Conservation (phyloP, 2,797 vertebrate species). For the Acipenser ruthenus region DNA sequence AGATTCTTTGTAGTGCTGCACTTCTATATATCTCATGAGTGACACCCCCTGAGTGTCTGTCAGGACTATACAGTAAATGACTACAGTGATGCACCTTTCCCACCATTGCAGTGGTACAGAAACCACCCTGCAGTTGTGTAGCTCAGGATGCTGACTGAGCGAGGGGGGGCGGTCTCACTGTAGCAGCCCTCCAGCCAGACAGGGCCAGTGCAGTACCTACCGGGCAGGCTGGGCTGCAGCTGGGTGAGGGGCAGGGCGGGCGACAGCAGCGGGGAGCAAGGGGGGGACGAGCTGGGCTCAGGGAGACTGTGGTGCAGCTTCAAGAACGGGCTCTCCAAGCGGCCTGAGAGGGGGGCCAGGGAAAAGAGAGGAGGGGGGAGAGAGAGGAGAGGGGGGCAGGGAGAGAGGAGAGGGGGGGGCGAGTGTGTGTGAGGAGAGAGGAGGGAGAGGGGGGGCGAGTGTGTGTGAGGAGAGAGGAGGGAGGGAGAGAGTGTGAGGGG, state of each 20-base stretch:
- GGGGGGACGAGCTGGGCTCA: constrained; percentile 70
- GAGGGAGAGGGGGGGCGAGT: constrained; percentile 7
- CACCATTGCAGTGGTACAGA: background rate
- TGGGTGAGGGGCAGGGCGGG: constrained; percentile 71
- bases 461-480: constrained; percentile 21
- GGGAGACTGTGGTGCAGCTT: constrained; percentile 85
- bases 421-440: constrained; percentile 13
- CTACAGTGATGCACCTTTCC: background rate
- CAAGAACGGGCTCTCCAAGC: constrained; percentile 95
- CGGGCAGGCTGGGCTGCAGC: constrained; percentile 81
- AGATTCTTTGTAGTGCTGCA: no score
- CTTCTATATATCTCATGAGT: no score
- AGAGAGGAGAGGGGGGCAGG: constrained; percentile 10
- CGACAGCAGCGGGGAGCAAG: constrained; percentile 64
- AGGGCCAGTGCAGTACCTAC: constrained; percentile 72
- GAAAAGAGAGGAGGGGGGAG: constrained; percentile 18
- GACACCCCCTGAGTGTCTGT: no score
- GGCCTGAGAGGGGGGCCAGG: constrained; percentile 71
- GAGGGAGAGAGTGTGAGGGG: constrained; percentile 8
- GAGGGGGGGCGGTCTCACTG: background rate
- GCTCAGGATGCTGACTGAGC: no score
- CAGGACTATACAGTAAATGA: background rate
- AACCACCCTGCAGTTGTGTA: background rate
- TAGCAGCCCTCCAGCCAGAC: constrained; percentile 10
- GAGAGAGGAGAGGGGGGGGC: constrained; percentile 1